These are phyloP conservation scores for Brachyhypopomus occidentalis DNA, from an alignment of 2,113 vertebrate species.

Conservation along the genomic window DNA sequence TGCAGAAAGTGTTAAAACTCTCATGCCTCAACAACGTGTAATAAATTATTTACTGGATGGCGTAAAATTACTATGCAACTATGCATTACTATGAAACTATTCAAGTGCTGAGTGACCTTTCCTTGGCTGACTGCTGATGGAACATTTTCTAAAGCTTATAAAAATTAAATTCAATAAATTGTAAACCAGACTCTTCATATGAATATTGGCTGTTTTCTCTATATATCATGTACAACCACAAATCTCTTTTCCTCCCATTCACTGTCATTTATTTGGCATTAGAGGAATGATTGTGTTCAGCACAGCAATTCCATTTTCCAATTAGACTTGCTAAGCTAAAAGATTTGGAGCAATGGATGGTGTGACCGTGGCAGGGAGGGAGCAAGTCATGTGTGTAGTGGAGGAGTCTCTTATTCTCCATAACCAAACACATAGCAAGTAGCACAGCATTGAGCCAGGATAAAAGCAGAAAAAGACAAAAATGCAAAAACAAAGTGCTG, in stretches of 20 bases:
- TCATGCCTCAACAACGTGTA: constrained; percentile 3
- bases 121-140: background rate
- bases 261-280: constrained; percentile 30
- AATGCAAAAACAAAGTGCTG: no score
- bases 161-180: constrained; percentile 31
- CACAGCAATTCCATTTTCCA: constrained; percentile 59
- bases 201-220: background rate
- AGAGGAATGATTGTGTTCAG: constrained; percentile 46
- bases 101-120: background rate
- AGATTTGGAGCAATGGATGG: background rate
- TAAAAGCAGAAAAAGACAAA: no score
- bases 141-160: constrained; percentile 2
- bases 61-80: constrained; percentile 16
- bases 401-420: no score
- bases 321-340: constrained; percentile 38
- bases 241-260: constrained; percentile 2
- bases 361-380: background rate
- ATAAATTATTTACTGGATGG: background rate
- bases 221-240: constrained; percentile 26
- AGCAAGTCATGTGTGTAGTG: no score
- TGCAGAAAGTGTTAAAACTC: background rate
- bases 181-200: constrained; percentile 23
- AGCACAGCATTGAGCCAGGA: no score
- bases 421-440: no score
- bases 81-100: background rate